Evolutionary conservation across 2,797 vertebrate genomes (phyloP), one percentile per base, ranked within the genome.

Genomic region (Chelon labrosus): DNA sequence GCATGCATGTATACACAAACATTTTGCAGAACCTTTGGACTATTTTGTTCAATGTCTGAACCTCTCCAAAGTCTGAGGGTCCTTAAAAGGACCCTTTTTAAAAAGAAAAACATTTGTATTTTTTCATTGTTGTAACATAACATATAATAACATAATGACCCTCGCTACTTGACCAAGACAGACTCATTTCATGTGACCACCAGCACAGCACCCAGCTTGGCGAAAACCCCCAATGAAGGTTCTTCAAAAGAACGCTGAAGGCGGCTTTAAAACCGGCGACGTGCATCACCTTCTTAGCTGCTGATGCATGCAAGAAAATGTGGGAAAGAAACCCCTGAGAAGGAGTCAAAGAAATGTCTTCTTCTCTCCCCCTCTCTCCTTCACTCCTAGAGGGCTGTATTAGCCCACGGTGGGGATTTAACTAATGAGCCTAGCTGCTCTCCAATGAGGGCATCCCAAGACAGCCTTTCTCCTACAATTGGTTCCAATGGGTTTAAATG

Each of bases 401-500:
- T 94, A 93, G 89, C 90, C 93, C 94, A 93, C 91, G 88, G 92
- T 93, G 90, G 94, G 94, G 94, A 95, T 94, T 94, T 94, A 94
- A 92, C 94, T 96, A 96, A 96, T 95, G 94, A 95, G 94, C 93
- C 94, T 93, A 90, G 91, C 93, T 87, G 77, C 89, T 89, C 91
- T 94, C 94, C 93, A 87, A 93, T 87, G 93, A 94, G 93, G 92
- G 90, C 90, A 83, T 94, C 93, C 91, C 93, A 93, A 94, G 93
- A 95, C 93, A 93, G 91, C 91, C 90, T 91, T 93, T 95, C 94
- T 94, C 91, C 93, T 90, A 91, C 94, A 96, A 96, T 95, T 95
- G 95, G 94, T 94, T 96, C 94, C 95, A 95, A 94, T 91, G 94
- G 94, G 94, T 95, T 94, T 94, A 94, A 93, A 92, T 60, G 88